Percentiles rank a stretch among this genome's conserved stretches.
Conservation (phyloP, 2,113 vertebrate genomes). For the Tinamus guttatus region DNA sequence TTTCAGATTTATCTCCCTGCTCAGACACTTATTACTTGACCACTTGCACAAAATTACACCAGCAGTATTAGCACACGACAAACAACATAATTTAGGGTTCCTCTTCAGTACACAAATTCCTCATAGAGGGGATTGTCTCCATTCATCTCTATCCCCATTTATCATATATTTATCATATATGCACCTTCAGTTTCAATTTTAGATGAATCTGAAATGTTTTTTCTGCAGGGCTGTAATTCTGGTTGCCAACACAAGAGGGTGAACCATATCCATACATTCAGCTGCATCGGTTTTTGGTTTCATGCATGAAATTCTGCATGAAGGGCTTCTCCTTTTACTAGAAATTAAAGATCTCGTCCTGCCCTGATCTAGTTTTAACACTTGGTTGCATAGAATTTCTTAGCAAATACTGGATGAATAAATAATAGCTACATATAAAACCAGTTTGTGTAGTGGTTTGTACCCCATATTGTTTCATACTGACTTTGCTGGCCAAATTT, state of each 20-base stretch:
- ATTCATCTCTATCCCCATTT: not conserved
- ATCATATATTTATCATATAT: no score
- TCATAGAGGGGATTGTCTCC: no score
- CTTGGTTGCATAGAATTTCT: not conserved
- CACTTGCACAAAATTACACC: not conserved
- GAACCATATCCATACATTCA: not conserved
- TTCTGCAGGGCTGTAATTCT: no score
- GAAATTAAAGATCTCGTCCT: not conserved
- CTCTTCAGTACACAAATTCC: no score
- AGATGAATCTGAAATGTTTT: not conserved
- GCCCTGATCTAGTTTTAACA: not conserved
- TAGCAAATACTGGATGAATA: not conserved
- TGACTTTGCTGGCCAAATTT: not conserved
- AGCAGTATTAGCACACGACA: not conserved
- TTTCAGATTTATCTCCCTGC: not conserved
- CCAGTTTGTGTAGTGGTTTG: not conserved
- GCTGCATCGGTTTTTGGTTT: accelerated
- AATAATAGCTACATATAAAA: not conserved
- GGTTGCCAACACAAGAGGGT: constrained; percentile 46
- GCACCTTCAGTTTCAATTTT: not conserved
- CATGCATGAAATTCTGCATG: not conserved
- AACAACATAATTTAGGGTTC: not conserved
- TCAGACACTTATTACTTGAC: not conserved
- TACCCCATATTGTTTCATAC: not conserved
- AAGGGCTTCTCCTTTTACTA: not conserved